These are phyloP conservation scores for Caenorhabditis sp. DNA, from an alignment of 2,888 invertebrate species.

Conservation along the genomic window DNA sequence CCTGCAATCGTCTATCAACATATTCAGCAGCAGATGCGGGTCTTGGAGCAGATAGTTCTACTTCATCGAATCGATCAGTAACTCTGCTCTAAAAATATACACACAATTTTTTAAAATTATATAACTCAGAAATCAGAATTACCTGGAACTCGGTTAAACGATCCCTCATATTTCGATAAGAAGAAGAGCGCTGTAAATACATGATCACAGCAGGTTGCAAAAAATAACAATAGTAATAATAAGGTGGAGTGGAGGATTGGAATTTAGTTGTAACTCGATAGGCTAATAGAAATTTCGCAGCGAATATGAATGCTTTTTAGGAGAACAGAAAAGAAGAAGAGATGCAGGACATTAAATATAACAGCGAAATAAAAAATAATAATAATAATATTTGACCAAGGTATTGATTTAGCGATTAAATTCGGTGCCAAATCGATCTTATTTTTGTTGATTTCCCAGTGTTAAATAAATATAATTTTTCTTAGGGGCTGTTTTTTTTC, in stretches of 20 bases:
- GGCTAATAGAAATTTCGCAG: neutral
- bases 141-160: conserved; percentile 50
- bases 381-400: neutral
- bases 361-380: neutral
- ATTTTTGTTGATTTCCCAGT: too few relatives aligned
- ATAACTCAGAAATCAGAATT: neutral
- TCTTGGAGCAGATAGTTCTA: conserved; percentile 49
- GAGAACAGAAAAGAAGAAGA: neutral
- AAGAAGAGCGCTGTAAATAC: conserved; percentile 34
- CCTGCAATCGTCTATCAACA: conserved; percentile 48
- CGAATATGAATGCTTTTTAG: too few relatives aligned
- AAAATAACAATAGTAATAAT: neutral
- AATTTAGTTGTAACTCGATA: neutral
- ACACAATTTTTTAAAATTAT: conserved; percentile 1
- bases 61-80: conserved; percentile 58
- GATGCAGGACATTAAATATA: neutral
- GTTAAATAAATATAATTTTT: too few relatives aligned
- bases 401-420: neutral
- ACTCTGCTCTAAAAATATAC: conserved; percentile 40
- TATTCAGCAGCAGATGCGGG: conserved; percentile 48
- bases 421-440: neutral
- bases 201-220: neutral
- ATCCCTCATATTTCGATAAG: conserved; percentile 42
- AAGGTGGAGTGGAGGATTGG: neutral
- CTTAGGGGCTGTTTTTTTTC: too few relatives aligned